Evolutionary conservation across 2,797 vertebrate genomes (phyloP).

Genomic region (Enteromius viviparus): DNA sequence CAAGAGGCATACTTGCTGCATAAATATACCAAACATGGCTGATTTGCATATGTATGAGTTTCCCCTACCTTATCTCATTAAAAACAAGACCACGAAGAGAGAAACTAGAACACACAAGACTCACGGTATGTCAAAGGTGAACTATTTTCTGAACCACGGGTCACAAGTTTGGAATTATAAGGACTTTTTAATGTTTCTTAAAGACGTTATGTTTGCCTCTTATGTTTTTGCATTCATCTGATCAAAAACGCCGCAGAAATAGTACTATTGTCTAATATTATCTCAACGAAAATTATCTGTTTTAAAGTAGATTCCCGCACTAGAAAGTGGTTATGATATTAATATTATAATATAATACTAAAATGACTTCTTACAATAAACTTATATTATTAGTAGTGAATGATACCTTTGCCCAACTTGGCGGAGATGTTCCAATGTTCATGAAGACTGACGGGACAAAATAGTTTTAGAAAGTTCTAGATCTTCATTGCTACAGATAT

Average conservation of each 20-base stretch:
- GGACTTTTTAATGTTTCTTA: not conserved
- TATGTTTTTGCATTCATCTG: not conserved
- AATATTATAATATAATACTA: too few species aligned
- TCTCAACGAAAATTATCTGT: not conserved
- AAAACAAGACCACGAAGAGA: conserved; percentile 11
- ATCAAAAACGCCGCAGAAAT: not conserved
- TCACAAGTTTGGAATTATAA: not conserved
- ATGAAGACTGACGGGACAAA: conserved; percentile 13
- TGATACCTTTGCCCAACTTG: conserved; percentile 27
- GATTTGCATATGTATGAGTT: conserved; percentile 19
- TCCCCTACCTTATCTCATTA: not conserved
- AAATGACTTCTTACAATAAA: not conserved
- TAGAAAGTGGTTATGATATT: not conserved
- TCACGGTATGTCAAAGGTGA: not conserved
- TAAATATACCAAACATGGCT: not conserved
- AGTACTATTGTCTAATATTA: not conserved
- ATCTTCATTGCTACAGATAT: not conserved
- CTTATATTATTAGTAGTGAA: not conserved
- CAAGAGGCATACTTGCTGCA: conserved; percentile 5
- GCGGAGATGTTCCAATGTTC: not conserved
- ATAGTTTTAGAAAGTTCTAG: not conserved
- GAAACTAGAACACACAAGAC: not conserved
- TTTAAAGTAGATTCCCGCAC: not conserved
- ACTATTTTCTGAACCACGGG: not conserved
- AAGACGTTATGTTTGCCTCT: not conserved